These are phyloP conservation scores for Diorhabda carinulata DNA, from an alignment of 1,140 invertebrate species.

Conservation along the genomic window DNA sequence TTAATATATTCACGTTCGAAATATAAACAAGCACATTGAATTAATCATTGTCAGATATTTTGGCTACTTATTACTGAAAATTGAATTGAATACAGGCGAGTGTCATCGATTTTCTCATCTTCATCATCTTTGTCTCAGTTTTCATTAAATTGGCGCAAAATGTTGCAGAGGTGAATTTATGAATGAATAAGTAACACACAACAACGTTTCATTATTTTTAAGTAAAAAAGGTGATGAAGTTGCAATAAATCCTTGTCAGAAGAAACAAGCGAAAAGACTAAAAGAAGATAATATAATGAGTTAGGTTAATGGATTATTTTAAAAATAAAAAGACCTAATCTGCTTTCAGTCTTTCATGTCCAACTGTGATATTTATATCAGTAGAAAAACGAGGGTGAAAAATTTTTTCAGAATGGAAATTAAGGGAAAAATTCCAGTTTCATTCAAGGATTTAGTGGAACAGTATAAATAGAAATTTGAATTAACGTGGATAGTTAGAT, in stretches of 20 bases:
- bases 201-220: background rate
- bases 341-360: background rate
- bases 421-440: background rate
- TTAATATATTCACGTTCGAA: too few relatives aligned
- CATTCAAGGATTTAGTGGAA: too few relatives aligned
- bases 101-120: too few relatives aligned
- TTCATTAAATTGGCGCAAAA: background rate
- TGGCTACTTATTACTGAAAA: too few relatives aligned
- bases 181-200: background rate
- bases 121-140: too few relatives aligned
- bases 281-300: background rate
- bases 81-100: too few relatives aligned
- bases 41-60: too few relatives aligned
- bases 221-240: background rate
- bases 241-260: background rate
- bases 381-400: constrained; percentile 1
- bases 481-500: too few relatives aligned
- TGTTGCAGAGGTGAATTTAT: too few relatives aligned
- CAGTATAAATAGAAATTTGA: too few relatives aligned
- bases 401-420: background rate
- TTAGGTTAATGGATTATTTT: constrained; percentile 1
- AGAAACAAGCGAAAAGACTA: background rate
- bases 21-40: too few relatives aligned
- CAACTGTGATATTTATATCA: constrained; percentile 2
- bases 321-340: background rate